A percentile compares a stretch with the other conserved stretches of the same genome.
Evolutionary conservation across 2,797 vertebrate genomes (phyloP).

Genomic region (Tinamus major): DNA sequence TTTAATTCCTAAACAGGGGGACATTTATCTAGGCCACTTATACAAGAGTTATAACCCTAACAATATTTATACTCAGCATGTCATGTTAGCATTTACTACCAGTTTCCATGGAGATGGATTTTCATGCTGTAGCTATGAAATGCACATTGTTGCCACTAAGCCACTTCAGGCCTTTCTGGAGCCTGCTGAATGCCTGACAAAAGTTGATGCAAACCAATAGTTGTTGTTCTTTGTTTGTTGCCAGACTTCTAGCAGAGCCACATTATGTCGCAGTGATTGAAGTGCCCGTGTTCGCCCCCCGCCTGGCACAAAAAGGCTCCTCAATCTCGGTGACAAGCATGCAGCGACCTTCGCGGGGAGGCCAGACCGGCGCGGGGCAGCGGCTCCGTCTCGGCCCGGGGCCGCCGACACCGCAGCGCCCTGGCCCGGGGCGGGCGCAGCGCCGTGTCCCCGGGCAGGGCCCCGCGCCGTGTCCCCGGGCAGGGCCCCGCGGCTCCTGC

Average conservation of each 20-base stretch:
- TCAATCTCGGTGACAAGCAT: constrained; percentile 89
- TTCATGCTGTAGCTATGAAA: constrained; percentile 88
- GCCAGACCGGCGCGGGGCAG: constrained; percentile 72
- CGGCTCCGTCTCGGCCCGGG: constrained; percentile 9
- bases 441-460: too few species aligned
- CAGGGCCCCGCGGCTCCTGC: too few species aligned
- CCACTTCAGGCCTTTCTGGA: constrained; percentile 84
- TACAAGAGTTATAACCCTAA: constrained; percentile 71
- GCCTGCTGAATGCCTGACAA: constrained; percentile 85
- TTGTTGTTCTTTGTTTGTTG: constrained; percentile 89
- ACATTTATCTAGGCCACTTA: constrained; percentile 64
- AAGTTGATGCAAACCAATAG: constrained; percentile 83
- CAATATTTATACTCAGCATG: constrained; percentile 76
- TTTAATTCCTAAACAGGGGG: constrained; percentile 56
- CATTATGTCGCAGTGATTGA: constrained; percentile 88
- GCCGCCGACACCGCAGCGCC: background rate
- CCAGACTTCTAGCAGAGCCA: constrained; percentile 87
- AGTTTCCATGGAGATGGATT: constrained; percentile 87
- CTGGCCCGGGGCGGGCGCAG: background rate
- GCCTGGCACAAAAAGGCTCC: constrained; percentile 84
- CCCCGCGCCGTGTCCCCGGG: too few species aligned
- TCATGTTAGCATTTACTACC: constrained; percentile 76
- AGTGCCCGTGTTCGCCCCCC: constrained; percentile 84
- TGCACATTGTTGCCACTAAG: constrained; percentile 86
- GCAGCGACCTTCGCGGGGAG: constrained; percentile 82